Evolutionary conservation across 2,113 vertebrate genomes (phyloP).

Genomic region (Albula glossodonta): DNA sequence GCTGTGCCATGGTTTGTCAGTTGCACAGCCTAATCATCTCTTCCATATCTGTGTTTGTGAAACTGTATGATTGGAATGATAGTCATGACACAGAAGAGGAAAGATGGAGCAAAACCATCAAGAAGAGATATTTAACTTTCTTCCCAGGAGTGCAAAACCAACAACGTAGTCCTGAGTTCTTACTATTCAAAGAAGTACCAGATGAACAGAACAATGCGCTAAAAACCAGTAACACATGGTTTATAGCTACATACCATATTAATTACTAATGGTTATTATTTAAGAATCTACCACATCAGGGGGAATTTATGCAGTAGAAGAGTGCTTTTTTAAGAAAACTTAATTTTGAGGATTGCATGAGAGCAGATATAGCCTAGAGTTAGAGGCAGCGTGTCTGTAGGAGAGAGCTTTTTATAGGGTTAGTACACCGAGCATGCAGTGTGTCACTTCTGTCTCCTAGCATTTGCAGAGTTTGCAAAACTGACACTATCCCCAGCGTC

Average conservation of each 20-base stretch:
- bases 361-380: not conserved
- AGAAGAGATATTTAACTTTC: no score
- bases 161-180: no score
- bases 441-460: not conserved
- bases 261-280: conserved; percentile 7
- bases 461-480: not conserved
- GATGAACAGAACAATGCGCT: not conserved
- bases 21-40: no score
- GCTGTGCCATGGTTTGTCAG: no score
- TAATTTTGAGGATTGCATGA: not conserved
- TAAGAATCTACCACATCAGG: not conserved
- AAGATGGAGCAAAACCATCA: not conserved
- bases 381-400: not conserved
- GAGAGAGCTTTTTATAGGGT: not conserved
- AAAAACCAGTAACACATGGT: not conserved
- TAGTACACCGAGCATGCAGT: no score
- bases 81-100: not conserved
- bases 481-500: not conserved
- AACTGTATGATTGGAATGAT: no score
- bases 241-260: not conserved
- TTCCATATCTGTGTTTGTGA: no score
- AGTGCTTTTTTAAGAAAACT: not conserved
- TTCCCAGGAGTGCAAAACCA: no score
- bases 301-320: not conserved
- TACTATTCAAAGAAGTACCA: not conserved